Evolutionary conservation across 2,797 vertebrate species (phyloP).

Genomic region (Enteromius paludinosus): DNA sequence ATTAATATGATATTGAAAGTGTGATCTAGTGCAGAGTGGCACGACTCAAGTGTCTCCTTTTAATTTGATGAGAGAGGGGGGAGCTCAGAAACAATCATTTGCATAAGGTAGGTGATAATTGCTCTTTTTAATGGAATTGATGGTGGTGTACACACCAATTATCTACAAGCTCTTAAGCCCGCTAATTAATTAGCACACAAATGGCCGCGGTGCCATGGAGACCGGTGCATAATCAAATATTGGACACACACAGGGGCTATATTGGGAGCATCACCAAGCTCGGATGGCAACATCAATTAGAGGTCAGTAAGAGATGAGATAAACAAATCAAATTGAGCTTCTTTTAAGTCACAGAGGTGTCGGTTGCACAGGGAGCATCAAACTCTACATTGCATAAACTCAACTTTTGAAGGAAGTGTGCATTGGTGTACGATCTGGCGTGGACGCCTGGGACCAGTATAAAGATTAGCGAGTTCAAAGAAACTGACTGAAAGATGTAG

Average conservation of each 20-base stretch:
- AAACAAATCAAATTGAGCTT: conserved; percentile 32
- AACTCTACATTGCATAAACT: neutral
- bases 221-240: conserved; percentile 58
- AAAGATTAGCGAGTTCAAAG: neutral
- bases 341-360: neutral
- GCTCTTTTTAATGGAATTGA: conserved; percentile 64
- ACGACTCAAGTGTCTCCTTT: conserved; percentile 52
- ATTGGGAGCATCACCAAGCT: conserved; percentile 37
- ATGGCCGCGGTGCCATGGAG: conserved; percentile 55
- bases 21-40: conserved; percentile 46
- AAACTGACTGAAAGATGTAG: neutral
- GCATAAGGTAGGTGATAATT: conserved; percentile 64
- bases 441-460: neutral
- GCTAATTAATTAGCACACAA: conserved; percentile 62
- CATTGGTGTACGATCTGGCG: neutral
- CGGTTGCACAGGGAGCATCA: neutral
- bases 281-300: conserved; percentile 55
- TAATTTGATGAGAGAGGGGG: conserved; percentile 53
- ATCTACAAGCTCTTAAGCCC: conserved; percentile 61
- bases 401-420: neutral
- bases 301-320: conserved; percentile 54
- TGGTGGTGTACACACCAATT: conserved; percentile 65
- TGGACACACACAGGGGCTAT: conserved; percentile 42
- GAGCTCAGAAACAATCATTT: conserved; percentile 49
- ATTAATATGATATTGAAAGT: conserved; percentile 40